phyloP scores from a whole-genome alignment of 2,888 invertebrate species.

The Coenonympha arcania region DNA sequence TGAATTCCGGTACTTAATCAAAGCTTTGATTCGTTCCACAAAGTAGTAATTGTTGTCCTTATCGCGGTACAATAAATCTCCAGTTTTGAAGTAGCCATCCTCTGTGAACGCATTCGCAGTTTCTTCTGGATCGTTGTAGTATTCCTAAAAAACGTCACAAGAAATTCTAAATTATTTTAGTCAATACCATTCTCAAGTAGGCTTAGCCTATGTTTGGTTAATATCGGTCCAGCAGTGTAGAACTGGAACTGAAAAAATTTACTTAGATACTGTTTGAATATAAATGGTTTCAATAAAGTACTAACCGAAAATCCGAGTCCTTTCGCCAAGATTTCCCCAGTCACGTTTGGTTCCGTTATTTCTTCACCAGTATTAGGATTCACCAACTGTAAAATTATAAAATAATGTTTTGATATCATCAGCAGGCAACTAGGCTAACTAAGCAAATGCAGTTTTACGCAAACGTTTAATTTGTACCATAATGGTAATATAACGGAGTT shows the following conservation, averaged over 20 bases:
- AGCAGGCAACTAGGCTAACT: too few species aligned
- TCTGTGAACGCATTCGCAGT: constrained; percentile 46
- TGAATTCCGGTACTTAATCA: constrained; percentile 50
- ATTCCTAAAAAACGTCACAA: constrained; percentile 31
- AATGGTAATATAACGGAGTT: too few species aligned
- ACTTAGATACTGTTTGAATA: too few species aligned
- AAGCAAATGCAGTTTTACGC: too few species aligned
- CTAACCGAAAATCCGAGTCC: constrained; percentile 45
- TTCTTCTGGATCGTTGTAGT: constrained; percentile 46
- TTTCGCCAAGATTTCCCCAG: constrained; percentile 50
- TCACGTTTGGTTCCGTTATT: constrained; percentile 45
- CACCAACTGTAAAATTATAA: constrained; percentile 40
- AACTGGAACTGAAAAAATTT: too few species aligned
- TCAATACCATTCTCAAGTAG: too few species aligned
- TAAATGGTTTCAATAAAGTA: too few species aligned
- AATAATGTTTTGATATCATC: neutral
- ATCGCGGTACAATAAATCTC: constrained; percentile 53
- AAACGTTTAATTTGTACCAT: too few species aligned
- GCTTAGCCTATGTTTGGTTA: too few species aligned
- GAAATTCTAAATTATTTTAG: too few species aligned
- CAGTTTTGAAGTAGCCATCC: constrained; percentile 57
- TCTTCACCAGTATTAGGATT: constrained; percentile 46
- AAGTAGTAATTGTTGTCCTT: constrained; percentile 47
- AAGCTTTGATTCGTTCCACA: constrained; percentile 51
- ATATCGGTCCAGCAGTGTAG: too few species aligned